phyloP scores from a whole-genome alignment of 1,140 invertebrate genomes.

The Tribolium madens region DNA sequence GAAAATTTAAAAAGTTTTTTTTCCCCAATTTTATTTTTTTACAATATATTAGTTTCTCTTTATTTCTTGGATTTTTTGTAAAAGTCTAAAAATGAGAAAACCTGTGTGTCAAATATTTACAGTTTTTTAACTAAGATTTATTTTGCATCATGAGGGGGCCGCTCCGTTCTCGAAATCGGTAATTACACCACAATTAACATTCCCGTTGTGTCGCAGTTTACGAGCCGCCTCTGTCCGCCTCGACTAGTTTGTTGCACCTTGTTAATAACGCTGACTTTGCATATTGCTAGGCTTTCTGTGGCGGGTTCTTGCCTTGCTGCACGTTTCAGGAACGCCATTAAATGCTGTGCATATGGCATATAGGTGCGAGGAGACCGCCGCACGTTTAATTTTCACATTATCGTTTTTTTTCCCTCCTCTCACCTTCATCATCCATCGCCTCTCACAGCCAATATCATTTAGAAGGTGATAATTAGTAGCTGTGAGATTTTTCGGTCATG shows the following conservation, averaged over 20 bases:
- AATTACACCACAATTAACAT: conserved; percentile 19
- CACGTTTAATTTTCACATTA: conserved; percentile 60
- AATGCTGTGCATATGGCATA: conserved; percentile 60
- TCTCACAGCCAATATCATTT: conserved; percentile 54
- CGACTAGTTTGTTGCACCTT: conserved; percentile 63
- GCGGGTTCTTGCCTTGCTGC: conserved; percentile 47
- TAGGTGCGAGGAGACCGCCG: conserved; percentile 46
- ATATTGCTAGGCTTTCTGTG: conserved; percentile 61
- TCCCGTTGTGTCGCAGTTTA: conserved; percentile 5
- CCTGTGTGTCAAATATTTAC: too few species aligned
- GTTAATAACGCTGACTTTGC: conserved; percentile 65
- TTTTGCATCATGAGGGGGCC: too few species aligned
- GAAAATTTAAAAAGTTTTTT: too few species aligned
- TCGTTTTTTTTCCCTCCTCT: conserved; percentile 41
- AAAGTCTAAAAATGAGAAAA: too few species aligned
- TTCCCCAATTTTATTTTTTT: too few species aligned
- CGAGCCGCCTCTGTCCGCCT: conserved; percentile 52
- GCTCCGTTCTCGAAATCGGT: conserved; percentile 1
- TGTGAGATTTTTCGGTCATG: conserved; percentile 4
- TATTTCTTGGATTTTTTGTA: too few species aligned
- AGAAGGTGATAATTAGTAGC: conserved; percentile 55
- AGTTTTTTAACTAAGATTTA: too few species aligned
- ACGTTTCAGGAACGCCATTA: conserved; percentile 61
- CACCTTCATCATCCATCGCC: neutral
- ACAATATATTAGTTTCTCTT: too few species aligned